phyloP scores from a whole-genome alignment of 2,113 vertebrate genomes.

The Mustela nigripes region DNA sequence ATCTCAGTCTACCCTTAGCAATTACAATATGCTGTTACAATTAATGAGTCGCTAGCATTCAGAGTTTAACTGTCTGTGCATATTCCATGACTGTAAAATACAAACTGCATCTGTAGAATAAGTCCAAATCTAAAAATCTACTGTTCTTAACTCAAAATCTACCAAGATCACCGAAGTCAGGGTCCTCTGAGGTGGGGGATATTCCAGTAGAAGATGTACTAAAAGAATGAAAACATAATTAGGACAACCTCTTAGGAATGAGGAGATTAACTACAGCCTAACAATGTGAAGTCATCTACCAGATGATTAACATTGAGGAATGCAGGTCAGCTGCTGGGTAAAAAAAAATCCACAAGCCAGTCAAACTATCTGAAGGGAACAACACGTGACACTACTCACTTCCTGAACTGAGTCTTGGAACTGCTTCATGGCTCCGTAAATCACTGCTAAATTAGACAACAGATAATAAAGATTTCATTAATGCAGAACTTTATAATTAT shows the following conservation, averaged over 20 bases:
- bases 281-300: constrained; percentile 48
- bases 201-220: neutral
- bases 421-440: constrained; percentile 13
- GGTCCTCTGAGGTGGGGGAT: neutral
- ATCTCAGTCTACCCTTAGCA: neutral
- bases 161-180: neutral
- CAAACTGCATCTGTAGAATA: neutral
- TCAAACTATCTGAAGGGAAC: constrained; percentile 20
- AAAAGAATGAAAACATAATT: neutral
- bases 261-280: neutral
- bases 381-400: constrained; percentile 57
- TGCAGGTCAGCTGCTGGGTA: constrained; percentile 22
- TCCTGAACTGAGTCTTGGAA: constrained; percentile 44
- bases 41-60: neutral
- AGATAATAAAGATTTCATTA: constrained; percentile 19
- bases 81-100: neutral
- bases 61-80: neutral
- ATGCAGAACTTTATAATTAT: neutral
- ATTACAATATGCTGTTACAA: neutral
- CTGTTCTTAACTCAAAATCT: neutral
- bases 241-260: neutral
- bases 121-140: constrained; percentile 39
- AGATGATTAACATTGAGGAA: constrained; percentile 63
- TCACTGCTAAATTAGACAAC: neutral
- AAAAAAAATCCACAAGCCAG: constrained; percentile 42